Evolutionary conservation across 2,797 vertebrate species (phyloP).

Genomic region (Heteromormyrus szaboi): DNA sequence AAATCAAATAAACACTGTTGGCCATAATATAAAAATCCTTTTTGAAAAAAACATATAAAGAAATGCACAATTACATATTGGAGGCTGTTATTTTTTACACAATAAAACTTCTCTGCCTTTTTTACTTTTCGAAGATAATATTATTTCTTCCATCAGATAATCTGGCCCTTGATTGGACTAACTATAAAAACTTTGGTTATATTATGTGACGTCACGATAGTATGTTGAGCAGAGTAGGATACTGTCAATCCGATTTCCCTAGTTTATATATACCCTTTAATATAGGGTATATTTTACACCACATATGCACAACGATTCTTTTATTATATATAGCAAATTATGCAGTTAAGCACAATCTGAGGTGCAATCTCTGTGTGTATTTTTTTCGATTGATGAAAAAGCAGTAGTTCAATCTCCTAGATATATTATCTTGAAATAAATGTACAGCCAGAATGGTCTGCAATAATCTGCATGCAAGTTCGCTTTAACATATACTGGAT

Average conservation of each 20-base stretch:
- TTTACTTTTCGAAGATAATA: background rate
- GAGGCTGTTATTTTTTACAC: background rate
- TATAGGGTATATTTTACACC: background rate
- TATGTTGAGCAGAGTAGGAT: background rate
- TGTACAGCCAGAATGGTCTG: background rate
- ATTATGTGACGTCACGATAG: background rate
- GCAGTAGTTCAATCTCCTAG: background rate
- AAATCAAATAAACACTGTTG: background rate
- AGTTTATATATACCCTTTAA: background rate
- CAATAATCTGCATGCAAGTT: background rate
- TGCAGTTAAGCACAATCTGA: background rate
- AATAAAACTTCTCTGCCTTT: background rate
- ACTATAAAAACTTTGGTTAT: background rate
- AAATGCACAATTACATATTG: background rate
- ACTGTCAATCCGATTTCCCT: background rate
- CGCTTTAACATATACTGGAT: background rate
- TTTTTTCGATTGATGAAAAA: background rate
- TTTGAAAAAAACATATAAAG: background rate
- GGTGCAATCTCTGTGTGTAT: background rate
- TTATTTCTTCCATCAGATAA: background rate
- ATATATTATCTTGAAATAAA: background rate
- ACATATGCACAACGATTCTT: background rate
- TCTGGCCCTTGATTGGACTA: background rate
- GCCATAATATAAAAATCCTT: background rate
- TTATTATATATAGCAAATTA: background rate